Evolutionary conservation across 2,797 vertebrate species (phyloP).

Genomic region (Phalanger gymnotis): DNA sequence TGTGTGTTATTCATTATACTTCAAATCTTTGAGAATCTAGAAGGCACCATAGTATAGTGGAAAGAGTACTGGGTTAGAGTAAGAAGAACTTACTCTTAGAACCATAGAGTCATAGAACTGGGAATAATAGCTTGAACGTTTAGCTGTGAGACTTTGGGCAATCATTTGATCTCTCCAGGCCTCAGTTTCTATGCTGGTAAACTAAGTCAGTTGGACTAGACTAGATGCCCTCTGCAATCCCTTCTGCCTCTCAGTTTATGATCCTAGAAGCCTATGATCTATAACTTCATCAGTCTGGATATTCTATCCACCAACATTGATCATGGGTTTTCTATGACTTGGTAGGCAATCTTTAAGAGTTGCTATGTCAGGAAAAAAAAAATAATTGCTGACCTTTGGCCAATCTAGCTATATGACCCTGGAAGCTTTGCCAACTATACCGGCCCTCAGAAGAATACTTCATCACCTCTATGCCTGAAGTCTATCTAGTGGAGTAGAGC

Average conservation of each 20-base stretch:
- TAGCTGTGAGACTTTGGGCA: neutral
- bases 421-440: neutral
- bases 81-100: neutral
- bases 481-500: neutral
- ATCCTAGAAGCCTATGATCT: neutral
- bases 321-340: neutral
- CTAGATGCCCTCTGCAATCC: neutral
- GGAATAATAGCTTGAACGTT: neutral
- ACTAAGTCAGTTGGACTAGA: neutral
- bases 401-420: neutral
- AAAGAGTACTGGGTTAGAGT: neutral
- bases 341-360: neutral
- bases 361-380: neutral
- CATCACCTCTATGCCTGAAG: neutral
- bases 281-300: neutral
- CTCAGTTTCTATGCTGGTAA: neutral
- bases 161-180: neutral
- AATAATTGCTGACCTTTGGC: neutral
- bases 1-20: neutral
- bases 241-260: neutral
- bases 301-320: neutral
- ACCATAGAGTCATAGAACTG: neutral
- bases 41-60: neutral
- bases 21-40: neutral
- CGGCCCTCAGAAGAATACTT: neutral